These are phyloP conservation scores for Cuniculus paca DNA, from an alignment of 2,797 vertebrate species.

Conservation along the genomic window DNA sequence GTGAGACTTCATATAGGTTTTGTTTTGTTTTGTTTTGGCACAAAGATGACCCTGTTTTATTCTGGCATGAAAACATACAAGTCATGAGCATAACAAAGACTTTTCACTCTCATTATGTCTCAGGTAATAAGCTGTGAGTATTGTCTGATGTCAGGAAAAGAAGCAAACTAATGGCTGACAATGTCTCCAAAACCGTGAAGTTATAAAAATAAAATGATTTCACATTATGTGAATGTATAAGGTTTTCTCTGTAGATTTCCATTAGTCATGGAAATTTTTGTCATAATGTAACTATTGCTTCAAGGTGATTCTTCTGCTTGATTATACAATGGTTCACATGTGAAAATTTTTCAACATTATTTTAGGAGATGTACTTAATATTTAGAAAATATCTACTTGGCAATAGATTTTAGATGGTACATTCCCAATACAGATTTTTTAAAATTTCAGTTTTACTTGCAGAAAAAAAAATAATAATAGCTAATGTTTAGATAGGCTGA, in stretches of 20 bases:
- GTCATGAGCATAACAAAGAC: background rate
- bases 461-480: background rate
- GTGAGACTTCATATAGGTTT: background rate
- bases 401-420: background rate
- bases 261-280: background rate
- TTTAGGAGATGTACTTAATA: background rate
- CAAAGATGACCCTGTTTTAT: background rate
- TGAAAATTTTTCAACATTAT: background rate
- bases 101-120: background rate
- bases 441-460: background rate
- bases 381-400: background rate
- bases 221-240: background rate
- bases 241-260: background rate
- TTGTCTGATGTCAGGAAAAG: background rate
- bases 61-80: background rate
- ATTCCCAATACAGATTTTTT: background rate
- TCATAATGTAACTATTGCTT: background rate
- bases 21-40: too few relatives aligned
- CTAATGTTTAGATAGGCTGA: background rate
- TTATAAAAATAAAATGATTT: background rate
- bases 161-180: background rate
- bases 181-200: background rate
- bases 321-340: fast-evolving
- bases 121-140: background rate
- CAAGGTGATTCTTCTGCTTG: background rate